Conservation (phyloP, 2,888 invertebrate genomes). For the Plagodis pulveraria region DNA sequence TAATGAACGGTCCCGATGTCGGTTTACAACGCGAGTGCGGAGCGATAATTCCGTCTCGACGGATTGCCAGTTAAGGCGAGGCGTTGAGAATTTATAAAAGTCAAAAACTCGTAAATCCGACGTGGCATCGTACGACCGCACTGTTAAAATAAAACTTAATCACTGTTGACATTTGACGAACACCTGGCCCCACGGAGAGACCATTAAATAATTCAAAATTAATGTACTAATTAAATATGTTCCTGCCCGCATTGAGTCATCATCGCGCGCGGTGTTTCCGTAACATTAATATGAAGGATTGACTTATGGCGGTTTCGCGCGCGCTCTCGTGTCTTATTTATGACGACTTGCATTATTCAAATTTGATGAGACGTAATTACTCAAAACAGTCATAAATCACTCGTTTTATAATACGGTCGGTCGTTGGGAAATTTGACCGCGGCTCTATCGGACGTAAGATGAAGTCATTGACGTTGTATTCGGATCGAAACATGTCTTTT, state of each 20-base stretch:
- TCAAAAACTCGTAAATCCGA: constrained; percentile 77
- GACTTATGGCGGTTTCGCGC: constrained; percentile 77
- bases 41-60: constrained; percentile 71
- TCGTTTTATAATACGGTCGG: constrained; percentile 70
- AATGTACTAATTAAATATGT: constrained; percentile 82
- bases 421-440: constrained; percentile 67
- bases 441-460: constrained; percentile 60
- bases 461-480: constrained; percentile 67
- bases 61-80: constrained; percentile 76
- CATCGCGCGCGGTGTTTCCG: constrained; percentile 64
- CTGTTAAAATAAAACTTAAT: constrained; percentile 77
- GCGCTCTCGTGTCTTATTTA: constrained; percentile 70
- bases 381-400: constrained; percentile 83
- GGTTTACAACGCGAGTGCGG: constrained; percentile 70
- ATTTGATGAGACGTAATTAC: constrained; percentile 84
- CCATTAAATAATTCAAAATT: constrained; percentile 79
- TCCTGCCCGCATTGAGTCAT: constrained; percentile 78
- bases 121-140: constrained; percentile 49
- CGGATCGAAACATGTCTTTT: constrained; percentile 66
- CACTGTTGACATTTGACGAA: constrained; percentile 81
- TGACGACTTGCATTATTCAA: constrained; percentile 80
- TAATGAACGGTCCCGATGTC: constrained; percentile 75
- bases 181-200: constrained; percentile 69
- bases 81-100: constrained; percentile 78
- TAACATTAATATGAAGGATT: constrained; percentile 77